Base-by-base conservation (phyloP, 2,113 vertebrate species). In the Alaudala cheleensis region DNA sequence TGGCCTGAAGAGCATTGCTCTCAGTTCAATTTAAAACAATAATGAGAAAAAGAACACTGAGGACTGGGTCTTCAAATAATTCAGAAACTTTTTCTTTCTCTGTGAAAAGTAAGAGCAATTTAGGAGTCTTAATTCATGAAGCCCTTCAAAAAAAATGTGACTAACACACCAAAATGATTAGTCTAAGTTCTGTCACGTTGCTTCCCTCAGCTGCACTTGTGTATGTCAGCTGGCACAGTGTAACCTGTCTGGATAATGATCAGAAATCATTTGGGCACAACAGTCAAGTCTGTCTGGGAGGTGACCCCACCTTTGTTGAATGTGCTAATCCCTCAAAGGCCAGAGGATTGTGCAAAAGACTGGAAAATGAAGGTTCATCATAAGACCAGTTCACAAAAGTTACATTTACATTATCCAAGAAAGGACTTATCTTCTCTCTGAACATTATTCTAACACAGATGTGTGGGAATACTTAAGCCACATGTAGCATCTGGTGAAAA, bases 401-500 rank as follows among this genome's bases (percentile, higher is more conserved):
- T 88, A 60, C 31, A 81, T 77, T 85, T 77, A 28, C 29, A 47
- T 80, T 58, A 58, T 86, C 51, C 56, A 90, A 57, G 62, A 60
- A 90, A 83, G 71, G 81, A 86, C 22, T 90, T 95, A 81, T 37
- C 88, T 95, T 92, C 88, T 88, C 56, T 83, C 60, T 92, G 85
- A 94, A 96, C 88, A 83, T 86, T 88, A 83, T 83, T 83, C 67
- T 92, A 88, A 86, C 44, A 56, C 79, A 95, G 85, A 95, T 93
- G 92, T 81, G 87, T 95, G 85, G 85, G 79, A 97, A 93, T 95
- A 83, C 87, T 96, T 93, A 91, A 96, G 51, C 71, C 84, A 73
- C 87, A 94, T 90, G 94, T 66, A 85, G 80, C 93, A 94, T 94
- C 87, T 96, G 92, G 76, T 96, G 93, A 96, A 96, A 95, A 95